These are phyloP conservation scores for Coenobita brevimanus DNA, from an alignment of 1,140 invertebrate species.

Conservation along the genomic window DNA sequence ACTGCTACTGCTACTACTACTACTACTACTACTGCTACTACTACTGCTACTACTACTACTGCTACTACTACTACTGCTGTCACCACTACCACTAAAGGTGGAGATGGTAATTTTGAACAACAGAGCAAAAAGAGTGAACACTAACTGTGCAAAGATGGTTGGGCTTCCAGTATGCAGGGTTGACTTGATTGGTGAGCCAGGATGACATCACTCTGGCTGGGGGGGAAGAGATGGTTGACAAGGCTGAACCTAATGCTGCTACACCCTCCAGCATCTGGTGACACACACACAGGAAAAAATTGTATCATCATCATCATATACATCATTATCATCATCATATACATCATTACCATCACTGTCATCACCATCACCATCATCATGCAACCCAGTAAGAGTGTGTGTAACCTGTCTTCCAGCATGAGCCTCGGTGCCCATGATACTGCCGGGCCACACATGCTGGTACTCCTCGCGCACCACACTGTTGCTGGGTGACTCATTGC, in stretches of 20 bases:
- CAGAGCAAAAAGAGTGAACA: too few species aligned
- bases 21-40: too few species aligned
- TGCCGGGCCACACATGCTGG: constrained; percentile 85
- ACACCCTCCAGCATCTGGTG: constrained; percentile 85
- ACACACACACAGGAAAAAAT: constrained; percentile 73
- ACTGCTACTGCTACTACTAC: too few species aligned
- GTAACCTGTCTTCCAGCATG: constrained; percentile 75
- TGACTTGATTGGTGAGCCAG: constrained; percentile 86
- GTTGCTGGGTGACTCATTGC: constrained; percentile 85
- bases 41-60: too few species aligned
- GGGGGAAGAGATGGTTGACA: constrained; percentile 81
- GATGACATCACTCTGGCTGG: constrained; percentile 81
- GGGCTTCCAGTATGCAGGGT: constrained; percentile 87
- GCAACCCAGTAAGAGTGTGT: too few species aligned
- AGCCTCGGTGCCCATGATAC: constrained; percentile 40
- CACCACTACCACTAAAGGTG: too few species aligned
- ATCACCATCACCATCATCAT: too few species aligned
- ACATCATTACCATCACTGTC: background rate
- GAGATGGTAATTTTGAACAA: too few species aligned
- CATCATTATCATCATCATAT: background rate
- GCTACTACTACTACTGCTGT: too few species aligned
- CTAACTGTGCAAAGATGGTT: constrained; percentile 76
- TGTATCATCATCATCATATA: background rate
- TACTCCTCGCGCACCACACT: constrained; percentile 81
- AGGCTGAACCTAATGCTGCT: constrained; percentile 81